Evolutionary conservation across 2,113 vertebrate genomes (phyloP).

Genomic region (Geococcyx californianus): DNA sequence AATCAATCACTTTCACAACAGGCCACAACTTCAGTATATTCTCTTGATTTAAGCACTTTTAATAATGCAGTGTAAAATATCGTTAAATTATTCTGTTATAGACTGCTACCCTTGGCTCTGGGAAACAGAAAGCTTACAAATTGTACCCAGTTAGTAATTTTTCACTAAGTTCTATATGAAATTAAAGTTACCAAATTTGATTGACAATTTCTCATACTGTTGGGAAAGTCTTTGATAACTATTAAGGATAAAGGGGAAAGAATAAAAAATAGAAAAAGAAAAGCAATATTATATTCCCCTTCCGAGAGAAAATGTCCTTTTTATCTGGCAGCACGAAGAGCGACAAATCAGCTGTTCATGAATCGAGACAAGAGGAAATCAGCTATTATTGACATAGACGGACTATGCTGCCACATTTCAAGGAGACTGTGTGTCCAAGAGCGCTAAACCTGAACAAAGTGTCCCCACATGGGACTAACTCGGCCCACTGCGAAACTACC

Average conservation of each 20-base stretch:
- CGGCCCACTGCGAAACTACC: background rate
- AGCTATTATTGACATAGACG: slow-evolving; percentile 31
- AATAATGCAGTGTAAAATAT: background rate
- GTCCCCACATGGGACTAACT: background rate
- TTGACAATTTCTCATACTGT: background rate
- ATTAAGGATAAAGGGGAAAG: background rate
- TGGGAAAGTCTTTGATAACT: background rate
- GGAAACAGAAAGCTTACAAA: background rate
- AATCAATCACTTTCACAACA: background rate
- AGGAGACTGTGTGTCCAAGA: background rate
- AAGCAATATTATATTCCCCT: background rate
- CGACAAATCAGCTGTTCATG: slow-evolving; percentile 17
- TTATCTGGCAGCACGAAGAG: background rate
- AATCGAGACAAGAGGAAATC: slow-evolving; percentile 11
- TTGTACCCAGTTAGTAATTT: background rate
- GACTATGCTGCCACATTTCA: background rate
- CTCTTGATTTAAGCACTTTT: background rate
- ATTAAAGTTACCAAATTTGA: background rate
- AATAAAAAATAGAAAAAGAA: background rate
- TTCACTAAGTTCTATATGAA: background rate
- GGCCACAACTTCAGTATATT: background rate
- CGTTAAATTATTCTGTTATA: background rate
- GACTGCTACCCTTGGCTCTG: background rate
- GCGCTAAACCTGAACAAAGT: background rate
- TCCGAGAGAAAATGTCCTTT: background rate